Conservation (phyloP, 1,140 invertebrate genomes). For the Panulirus ornatus region DNA sequence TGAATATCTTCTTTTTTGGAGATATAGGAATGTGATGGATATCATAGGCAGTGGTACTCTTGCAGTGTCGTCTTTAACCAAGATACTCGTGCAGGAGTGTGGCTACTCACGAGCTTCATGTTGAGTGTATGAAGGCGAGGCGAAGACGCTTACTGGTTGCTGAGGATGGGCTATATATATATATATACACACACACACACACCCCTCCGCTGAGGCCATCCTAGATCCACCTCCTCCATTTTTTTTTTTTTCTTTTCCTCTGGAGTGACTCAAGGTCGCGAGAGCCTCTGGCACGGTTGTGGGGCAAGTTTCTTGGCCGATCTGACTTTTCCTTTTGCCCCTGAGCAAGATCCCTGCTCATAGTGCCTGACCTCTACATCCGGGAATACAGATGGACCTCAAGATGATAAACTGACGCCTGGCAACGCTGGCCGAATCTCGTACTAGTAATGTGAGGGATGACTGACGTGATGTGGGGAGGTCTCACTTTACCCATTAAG, state of each 20-base stretch:
- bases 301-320: conserved; percentile 30
- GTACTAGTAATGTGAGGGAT: too few species aligned
- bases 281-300: not conserved
- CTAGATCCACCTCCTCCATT: not conserved
- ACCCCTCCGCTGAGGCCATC: not conserved
- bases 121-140: not conserved
- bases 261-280: conserved; percentile 46
- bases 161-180: conserved; percentile 17
- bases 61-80: too few species aligned
- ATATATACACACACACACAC: too few species aligned
- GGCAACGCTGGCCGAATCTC: too few species aligned
- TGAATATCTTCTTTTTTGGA: too few species aligned
- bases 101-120: conserved; percentile 40
- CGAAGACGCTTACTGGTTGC: not conserved
- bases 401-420: too few species aligned
- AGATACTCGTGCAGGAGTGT: too few species aligned
- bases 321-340: conserved; percentile 12
- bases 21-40: too few species aligned
- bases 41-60: too few species aligned
- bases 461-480: too few species aligned
- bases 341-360: not conserved
- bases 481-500: too few species aligned
- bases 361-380: not conserved
- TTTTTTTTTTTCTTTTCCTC: conserved; percentile 33
- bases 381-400: too few species aligned